These are phyloP conservation scores for Zele albiditarsus DNA, from an alignment of 2,888 invertebrate species.

Conservation along the genomic window DNA sequence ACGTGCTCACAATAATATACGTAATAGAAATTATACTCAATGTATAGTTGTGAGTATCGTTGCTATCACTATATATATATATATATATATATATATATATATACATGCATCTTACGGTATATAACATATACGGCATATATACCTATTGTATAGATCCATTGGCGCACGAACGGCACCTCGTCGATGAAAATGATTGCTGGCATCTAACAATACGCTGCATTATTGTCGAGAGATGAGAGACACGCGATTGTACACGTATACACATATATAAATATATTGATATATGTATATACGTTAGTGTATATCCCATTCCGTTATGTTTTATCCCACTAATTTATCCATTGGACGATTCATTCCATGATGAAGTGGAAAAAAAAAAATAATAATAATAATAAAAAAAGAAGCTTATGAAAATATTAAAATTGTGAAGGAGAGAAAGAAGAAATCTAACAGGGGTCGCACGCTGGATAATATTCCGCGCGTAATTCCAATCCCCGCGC, in stretches of 20 bases:
- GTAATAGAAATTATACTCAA: conserved; percentile 27
- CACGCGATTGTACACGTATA: conserved; percentile 23
- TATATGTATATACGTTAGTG: neutral
- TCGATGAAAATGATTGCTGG: conserved; percentile 34
- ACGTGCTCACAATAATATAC: conserved; percentile 19
- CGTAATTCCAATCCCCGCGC: conserved; percentile 1
- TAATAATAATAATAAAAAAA: neutral
- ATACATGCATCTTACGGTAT: neutral
- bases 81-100: neutral
- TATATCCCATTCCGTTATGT: conserved; percentile 2
- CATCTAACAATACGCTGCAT: conserved; percentile 27
- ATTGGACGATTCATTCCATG: neutral
- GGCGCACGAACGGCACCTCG: conserved; percentile 26
- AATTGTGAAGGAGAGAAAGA: neutral
- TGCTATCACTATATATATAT: neutral
- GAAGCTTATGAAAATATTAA: neutral
- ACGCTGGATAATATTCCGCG: neutral
- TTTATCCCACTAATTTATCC: neutral
- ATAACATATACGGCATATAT: neutral
- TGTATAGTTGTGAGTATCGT: neutral
- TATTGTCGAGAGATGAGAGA: conserved; percentile 33
- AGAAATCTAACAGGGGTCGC: neutral
- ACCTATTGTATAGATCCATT: conserved; percentile 17
- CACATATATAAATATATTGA: neutral
- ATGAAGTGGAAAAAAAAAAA: neutral